Percentiles rank a stretch among this genome's conserved stretches.
These are phyloP conservation scores for Plagodis dolabraria DNA, from an alignment of 2,888 invertebrate species.

Conservation along the genomic window DNA sequence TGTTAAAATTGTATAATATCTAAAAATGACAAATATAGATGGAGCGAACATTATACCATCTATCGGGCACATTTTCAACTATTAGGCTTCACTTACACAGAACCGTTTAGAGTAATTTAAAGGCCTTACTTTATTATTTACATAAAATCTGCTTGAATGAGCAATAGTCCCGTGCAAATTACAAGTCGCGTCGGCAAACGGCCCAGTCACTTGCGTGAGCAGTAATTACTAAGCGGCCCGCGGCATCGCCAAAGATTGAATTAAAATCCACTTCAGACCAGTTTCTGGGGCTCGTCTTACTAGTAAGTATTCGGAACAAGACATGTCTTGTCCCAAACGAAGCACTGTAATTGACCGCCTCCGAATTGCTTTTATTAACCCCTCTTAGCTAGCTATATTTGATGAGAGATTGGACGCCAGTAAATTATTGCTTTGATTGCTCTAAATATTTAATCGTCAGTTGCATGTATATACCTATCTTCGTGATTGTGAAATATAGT, in stretches of 20 bases:
- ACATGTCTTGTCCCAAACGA: slow-evolving; percentile 46
- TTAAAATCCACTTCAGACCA: slow-evolving; percentile 52
- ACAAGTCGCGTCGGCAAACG: not conserved
- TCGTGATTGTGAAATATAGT: not conserved
- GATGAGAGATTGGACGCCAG: slow-evolving; percentile 37
- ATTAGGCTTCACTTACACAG: too few relatives aligned
- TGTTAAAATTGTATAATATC: too few relatives aligned
- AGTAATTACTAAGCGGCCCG: slow-evolving; percentile 44
- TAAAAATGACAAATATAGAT: too few relatives aligned
- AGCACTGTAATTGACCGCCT: slow-evolving; percentile 45
- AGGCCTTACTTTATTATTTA: too few relatives aligned
- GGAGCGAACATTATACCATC: too few relatives aligned
- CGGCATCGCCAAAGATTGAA: slow-evolving; percentile 46
- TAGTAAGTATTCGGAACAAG: slow-evolving; percentile 44
- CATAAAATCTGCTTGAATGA: too few relatives aligned
- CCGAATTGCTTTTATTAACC: slow-evolving; percentile 58
- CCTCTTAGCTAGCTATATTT: slow-evolving; percentile 44
- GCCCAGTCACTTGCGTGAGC: not conserved
- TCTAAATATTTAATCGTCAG: not conserved
- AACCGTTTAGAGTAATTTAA: too few relatives aligned
- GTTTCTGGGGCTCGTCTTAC: slow-evolving; percentile 40
- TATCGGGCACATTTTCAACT: too few relatives aligned
- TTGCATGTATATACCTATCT: not conserved
- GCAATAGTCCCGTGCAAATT: not conserved
- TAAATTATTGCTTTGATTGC: slow-evolving; percentile 18